Conservation (phyloP, 2,888 invertebrate genomes). For the Brenthis ino region DNA sequence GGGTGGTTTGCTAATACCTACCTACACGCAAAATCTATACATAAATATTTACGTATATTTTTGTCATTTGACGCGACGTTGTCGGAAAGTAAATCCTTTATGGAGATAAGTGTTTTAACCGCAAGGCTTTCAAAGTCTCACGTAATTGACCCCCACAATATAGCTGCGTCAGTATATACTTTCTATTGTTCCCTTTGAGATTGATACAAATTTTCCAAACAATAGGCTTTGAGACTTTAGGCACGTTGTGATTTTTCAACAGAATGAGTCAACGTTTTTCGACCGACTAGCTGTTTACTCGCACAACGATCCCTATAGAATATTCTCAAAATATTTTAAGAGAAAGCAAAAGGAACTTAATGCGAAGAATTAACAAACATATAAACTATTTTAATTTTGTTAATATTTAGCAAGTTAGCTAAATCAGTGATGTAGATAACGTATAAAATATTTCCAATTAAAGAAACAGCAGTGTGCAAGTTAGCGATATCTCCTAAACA, state of each 20-base stretch:
- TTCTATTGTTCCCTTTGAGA: constrained; percentile 21
- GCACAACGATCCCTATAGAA: background rate
- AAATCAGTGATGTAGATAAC: too few relatives aligned
- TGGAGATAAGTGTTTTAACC: constrained; percentile 18
- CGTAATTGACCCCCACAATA: constrained; percentile 24
- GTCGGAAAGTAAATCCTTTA: constrained; percentile 4
- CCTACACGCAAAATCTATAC: background rate
- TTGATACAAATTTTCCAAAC: constrained; percentile 25
- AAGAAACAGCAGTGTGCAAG: background rate
- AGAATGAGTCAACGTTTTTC: constrained; percentile 9
- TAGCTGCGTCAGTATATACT: constrained; percentile 3
- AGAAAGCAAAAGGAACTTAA: too few relatives aligned
- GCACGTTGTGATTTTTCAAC: constrained; percentile 22
- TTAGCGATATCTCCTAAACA: constrained; percentile 14
- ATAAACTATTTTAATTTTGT: too few relatives aligned
- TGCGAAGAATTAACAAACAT: too few relatives aligned
- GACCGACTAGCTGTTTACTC: background rate
- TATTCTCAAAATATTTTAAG: background rate
- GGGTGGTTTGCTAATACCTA: too few relatives aligned
- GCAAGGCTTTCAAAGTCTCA: constrained; percentile 19
- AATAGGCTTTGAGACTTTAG: constrained; percentile 3
- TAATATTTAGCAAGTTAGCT: too few relatives aligned
- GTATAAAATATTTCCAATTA: constrained; percentile 9
- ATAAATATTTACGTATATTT: background rate
- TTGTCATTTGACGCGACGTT: constrained; percentile 10